Evolutionary conservation across 1,140 invertebrate species (phyloP).

Genomic region (Colletes gigas): DNA sequence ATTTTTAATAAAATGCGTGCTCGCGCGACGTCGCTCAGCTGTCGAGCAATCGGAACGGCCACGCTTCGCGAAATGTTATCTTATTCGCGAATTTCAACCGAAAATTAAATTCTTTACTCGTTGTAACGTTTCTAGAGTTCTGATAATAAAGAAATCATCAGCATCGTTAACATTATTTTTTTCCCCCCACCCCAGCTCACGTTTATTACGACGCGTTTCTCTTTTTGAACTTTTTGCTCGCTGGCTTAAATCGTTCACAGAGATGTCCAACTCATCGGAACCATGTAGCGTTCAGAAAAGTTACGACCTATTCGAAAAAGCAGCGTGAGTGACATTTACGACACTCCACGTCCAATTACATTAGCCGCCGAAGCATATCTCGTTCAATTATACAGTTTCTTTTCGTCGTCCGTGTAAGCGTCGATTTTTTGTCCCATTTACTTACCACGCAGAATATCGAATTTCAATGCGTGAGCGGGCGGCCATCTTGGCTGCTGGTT

Average conservation of each 20-base stretch:
- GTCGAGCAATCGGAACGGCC: neutral
- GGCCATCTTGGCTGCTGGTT: neutral
- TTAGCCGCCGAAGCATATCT: slow-evolving; percentile 7
- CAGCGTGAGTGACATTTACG: neutral
- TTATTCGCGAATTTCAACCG: neutral
- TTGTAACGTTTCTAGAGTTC: no score
- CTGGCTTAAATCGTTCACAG: neutral
- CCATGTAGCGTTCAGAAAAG: no score
- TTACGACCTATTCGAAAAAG: neutral
- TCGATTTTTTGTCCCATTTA: neutral
- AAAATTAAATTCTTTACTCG: no score
- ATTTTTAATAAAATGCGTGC: slow-evolving; percentile 19
- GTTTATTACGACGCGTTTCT: no score
- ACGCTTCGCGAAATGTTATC: neutral
- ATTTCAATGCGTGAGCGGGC: neutral
- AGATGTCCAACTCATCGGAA: no score
- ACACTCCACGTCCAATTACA: slow-evolving; percentile 13
- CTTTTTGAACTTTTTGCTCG: no score
- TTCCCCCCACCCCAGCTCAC: no score
- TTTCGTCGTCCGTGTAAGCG: neutral
- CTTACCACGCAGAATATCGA: neutral
- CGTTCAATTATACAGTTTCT: neutral
- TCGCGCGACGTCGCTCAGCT: slow-evolving; percentile 22
- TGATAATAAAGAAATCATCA: no score
- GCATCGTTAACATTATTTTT: no score